These are phyloP conservation scores for Muntiacus reevesi DNA, from an alignment of 2,113 vertebrate genomes.

Conservation along the genomic window DNA sequence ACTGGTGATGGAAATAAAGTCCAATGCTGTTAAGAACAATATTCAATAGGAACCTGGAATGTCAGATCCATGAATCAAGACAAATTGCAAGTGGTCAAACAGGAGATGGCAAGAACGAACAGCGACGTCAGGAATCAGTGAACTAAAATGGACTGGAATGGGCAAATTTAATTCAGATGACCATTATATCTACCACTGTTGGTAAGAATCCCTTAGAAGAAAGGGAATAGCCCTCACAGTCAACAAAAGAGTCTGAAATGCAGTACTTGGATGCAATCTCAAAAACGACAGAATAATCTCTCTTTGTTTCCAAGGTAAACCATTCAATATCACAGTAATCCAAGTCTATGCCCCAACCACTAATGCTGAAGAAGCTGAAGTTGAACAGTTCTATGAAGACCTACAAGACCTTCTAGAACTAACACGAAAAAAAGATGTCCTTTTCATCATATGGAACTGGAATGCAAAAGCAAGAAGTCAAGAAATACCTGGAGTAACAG, in stretches of 20 bases:
- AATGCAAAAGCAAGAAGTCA: not conserved
- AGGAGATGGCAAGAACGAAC: not conserved
- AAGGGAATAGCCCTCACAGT: not conserved
- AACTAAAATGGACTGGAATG: not conserved
- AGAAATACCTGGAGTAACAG: not conserved
- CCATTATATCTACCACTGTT: not conserved
- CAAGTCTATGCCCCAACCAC: not conserved
- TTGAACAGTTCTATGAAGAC: not conserved
- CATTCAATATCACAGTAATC: not conserved
- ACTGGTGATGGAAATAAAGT: not conserved
- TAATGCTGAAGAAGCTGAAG: not conserved
- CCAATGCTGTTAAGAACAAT: not conserved
- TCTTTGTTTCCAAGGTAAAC: not conserved
- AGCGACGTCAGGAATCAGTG: rapidly evolving
- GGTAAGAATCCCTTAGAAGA: not conserved
- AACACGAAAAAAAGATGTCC: not conserved
- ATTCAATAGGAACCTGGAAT: not conserved
- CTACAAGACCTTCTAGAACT: not conserved
- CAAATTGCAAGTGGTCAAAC: not conserved
- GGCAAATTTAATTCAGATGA: not conserved
- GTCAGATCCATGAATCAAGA: not conserved
- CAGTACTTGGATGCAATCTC: not conserved
- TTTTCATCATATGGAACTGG: not conserved
- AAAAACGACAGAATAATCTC: not conserved
- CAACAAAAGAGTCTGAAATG: not conserved